Evolutionary conservation across 2,888 invertebrate genomes (phyloP).

Genomic region (Drosophila atripex): DNA sequence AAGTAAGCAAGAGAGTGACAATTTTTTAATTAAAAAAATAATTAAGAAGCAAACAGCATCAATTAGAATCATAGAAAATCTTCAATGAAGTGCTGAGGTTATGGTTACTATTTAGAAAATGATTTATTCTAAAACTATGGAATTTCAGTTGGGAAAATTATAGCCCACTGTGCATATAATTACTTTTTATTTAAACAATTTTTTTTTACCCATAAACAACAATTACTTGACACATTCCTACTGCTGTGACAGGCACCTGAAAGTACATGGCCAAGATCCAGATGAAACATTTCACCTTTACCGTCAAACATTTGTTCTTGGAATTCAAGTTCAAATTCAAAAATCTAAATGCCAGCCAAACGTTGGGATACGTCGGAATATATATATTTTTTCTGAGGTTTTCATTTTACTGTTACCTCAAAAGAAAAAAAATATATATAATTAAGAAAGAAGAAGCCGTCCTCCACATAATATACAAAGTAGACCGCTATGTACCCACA

Average conservation of each 20-base stretch:
- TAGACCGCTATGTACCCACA: slow-evolving; percentile 6
- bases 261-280: slow-evolving; percentile 24
- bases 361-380: background rate
- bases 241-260: background rate
- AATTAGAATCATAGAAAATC: too few relatives aligned
- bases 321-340: slow-evolving; percentile 75
- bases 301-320: slow-evolving; percentile 49
- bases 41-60: background rate
- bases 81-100: background rate
- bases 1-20: slow-evolving; percentile 81
- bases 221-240: slow-evolving; percentile 2
- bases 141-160: background rate
- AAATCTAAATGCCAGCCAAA: slow-evolving; percentile 40
- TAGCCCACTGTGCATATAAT: background rate
- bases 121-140: background rate
- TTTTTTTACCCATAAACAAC: slow-evolving; percentile 17
- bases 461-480: slow-evolving; percentile 15
- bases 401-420: slow-evolving; percentile 39
- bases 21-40: background rate
- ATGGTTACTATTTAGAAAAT: background rate
- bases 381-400: slow-evolving; percentile 23
- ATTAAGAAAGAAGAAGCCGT: slow-evolving; percentile 13
- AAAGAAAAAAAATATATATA: slow-evolving; percentile 18
- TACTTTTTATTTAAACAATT: background rate
- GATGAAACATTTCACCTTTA: slow-evolving; percentile 50